Evolutionary conservation across 2,888 invertebrate species (phyloP).

Genomic region (Phrixothrix hirtus): DNA sequence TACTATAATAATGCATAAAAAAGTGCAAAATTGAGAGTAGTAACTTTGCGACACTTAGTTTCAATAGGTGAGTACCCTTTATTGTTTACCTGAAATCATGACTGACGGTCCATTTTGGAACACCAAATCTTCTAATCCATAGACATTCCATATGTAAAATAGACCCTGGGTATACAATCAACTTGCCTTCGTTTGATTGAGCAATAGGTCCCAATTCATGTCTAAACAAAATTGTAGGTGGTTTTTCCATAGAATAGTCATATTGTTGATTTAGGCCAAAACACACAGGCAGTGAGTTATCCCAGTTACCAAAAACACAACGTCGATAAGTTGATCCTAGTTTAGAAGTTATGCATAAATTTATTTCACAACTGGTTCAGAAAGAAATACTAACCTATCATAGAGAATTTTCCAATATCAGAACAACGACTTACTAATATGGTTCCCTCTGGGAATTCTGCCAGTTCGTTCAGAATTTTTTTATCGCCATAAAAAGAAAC

Average conservation of each 20-base stretch:
- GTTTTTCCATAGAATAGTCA: constrained; percentile 85
- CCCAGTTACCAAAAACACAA: constrained; percentile 81
- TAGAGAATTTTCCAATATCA: constrained; percentile 84
- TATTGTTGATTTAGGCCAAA: constrained; percentile 83
- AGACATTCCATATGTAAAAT: constrained; percentile 86
- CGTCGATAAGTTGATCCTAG: constrained; percentile 71
- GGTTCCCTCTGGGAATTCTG: constrained; percentile 77
- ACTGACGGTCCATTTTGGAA: constrained; percentile 82
- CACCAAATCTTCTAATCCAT: constrained; percentile 84
- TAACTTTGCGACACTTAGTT: no score
- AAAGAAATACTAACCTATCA: constrained; percentile 58
- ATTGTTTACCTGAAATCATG: constrained; percentile 62
- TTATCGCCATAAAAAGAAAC: constrained; percentile 81
- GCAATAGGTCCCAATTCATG: constrained; percentile 83
- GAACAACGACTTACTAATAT: constrained; percentile 67
- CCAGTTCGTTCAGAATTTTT: constrained; percentile 73
- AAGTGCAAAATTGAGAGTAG: no score
- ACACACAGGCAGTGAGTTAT: constrained; percentile 76
- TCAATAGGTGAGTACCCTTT: no score
- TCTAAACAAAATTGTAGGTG: constrained; percentile 81
- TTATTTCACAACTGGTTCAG: no score
- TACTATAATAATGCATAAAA: no score
- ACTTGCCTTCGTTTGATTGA: constrained; percentile 82
- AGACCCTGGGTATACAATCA: constrained; percentile 84
- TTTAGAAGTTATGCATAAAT: no score